Evolutionary conservation across 2,888 invertebrate species (phyloP), one percentile per base, ranked within the genome.

Genomic region (Heteropelma amictum): DNA sequence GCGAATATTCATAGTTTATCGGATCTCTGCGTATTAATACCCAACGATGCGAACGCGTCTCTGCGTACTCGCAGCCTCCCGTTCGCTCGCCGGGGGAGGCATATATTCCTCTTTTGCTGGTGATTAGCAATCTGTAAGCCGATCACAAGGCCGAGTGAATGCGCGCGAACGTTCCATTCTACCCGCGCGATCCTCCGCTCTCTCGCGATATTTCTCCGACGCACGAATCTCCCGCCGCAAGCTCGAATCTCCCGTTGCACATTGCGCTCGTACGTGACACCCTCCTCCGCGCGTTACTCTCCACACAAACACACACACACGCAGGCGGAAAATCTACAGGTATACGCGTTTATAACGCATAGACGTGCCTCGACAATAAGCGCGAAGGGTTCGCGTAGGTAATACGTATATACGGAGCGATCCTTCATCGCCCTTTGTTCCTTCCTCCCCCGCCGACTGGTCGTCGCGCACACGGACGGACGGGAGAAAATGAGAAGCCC

Each of bases 51-150:
- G n/a, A n/a, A n/a, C n/a, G n/a, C n/a, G n/a, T n/a, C n/a, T n/a
- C n/a, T n/a, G n/a, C n/a, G n/a, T n/a, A n/a, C n/a, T n/a, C n/a
- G n/a, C n/a, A n/a, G n/a, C n/a, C n/a, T n/a, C n/a, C n/a, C n/a
- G n/a, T n/a, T n/a, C n/a, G n/a, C n/a, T n/a, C n/a, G n/a, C n/a
- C n/a, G n/a, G n/a, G n/a, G n/a, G n/a, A n/a, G n/a, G n/a, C n/a
- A n/a, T n/a, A 53, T 72, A 74, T 76, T 70, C 70, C 80, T 81
- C 86, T 83, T 82, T 83, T 81, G 83, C 81, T 81, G 83, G 82
- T 86, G 87, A 87, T 87, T 87, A 86, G 86, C 86, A 86, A 86
- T 87, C 86, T 81, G 85, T 87, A 87, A 87, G 86, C 87, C 86
- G 87, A 87, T 87, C 85, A 87, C 82, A 79, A 81, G 81, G 81